Evolutionary conservation across 2,888 invertebrate species (phyloP).

Genomic region (Catocala nupta): DNA sequence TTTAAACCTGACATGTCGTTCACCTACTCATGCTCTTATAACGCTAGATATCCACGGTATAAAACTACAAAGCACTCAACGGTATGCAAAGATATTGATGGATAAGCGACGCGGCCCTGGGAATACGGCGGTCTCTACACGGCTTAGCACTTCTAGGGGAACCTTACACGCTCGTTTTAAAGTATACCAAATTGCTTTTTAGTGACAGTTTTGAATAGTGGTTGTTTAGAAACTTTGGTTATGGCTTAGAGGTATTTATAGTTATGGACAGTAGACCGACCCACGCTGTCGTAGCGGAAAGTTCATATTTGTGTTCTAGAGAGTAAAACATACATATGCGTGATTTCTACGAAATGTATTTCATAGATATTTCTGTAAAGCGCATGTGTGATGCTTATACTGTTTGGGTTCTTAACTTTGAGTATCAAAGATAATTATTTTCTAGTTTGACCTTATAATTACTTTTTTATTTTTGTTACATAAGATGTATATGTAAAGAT

Average conservation of each 20-base stretch:
- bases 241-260: conserved; percentile 15
- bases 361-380: no score
- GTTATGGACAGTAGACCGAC: conserved; percentile 2
- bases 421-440: no score
- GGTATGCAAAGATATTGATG: conserved; percentile 86
- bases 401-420: no score
- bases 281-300: background rate
- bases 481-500: no score
- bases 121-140: conserved; percentile 83
- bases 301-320: background rate
- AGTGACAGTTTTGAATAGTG: conserved; percentile 56
- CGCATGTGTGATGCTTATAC: no score
- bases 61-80: conserved; percentile 53
- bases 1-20: no score
- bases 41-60: conserved; percentile 42
- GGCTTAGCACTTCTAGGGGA: conserved; percentile 86
- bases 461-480: no score
- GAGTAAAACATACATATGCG: background rate
- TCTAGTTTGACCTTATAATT: no score
- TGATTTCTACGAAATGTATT: no score
- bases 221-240: conserved; percentile 40
- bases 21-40: conserved; percentile 8
- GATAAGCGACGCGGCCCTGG: conserved; percentile 80
- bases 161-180: conserved; percentile 67
- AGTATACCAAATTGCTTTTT: conserved; percentile 63